Base-by-base conservation (phyloP, 1,140 invertebrate species). In the Meteorus sp. region DNA sequence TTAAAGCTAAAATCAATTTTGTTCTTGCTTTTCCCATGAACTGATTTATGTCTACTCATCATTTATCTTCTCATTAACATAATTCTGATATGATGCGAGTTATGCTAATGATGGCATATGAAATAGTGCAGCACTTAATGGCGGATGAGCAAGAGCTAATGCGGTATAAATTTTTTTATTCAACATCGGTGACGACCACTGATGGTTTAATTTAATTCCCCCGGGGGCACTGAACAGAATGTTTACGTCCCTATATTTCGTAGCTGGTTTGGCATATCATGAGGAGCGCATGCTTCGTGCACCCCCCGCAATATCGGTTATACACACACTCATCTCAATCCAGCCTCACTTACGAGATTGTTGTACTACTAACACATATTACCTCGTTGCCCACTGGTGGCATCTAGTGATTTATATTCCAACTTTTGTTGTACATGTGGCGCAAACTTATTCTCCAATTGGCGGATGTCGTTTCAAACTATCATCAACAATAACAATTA, bases 291-390 rank as follows among this genome's bases (percentile, higher is more conserved):
- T 63, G 61, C 53, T 35, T 63, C 19, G n/a, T 22, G 29, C 6
- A 37, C 44, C 60, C 60, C 60, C 56, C 52, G 62, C 66, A 61
- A 43, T 70, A 69, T 70, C 63, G 64, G 64, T 64, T 68, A 48
- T 15, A 48, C 31, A 58, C 29, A 60, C 58, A 35, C 9, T 19
- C 8, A 53, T 37, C 33, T 15, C 43, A 45, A 9, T 50, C 35
- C 27, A 50, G n/a, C 33, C 19, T 48, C 37, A 44, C 55, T 50
- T 35, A 51, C 55, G 33, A 44, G 56, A 11, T 19, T 8, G 23
- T 44, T 51, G 11, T 39, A 59, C 47, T 23, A 53, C 48, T 50
- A 60, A 48, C n/a, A 50, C 15, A 20, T 35, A 19, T 11, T 8
- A 8, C 22, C 5, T 11, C 37, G 9, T 47, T 31, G 27, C 23